These are phyloP conservation scores for Theristicus caerulescens DNA, from an alignment of 2,113 vertebrate genomes.

Conservation along the genomic window DNA sequence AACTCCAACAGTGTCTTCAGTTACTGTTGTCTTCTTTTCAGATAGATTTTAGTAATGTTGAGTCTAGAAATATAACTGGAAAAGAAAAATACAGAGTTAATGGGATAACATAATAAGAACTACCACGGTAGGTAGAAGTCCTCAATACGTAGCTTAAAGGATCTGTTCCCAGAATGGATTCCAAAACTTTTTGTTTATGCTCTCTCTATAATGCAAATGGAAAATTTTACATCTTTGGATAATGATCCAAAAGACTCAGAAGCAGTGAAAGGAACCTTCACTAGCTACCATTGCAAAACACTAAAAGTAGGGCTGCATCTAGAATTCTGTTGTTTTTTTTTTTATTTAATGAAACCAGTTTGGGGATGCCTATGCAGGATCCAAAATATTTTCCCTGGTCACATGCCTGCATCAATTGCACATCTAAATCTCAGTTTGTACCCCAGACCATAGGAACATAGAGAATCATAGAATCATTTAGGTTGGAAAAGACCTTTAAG, in stretches of 20 bases:
- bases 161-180: background rate
- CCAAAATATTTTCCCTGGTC: background rate
- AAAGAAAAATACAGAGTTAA: background rate
- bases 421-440: background rate
- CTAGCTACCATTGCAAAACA: background rate
- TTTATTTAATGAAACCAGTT: background rate
- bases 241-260: background rate
- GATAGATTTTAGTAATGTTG: background rate
- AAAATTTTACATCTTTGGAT: background rate
- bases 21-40: background rate
- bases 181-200: background rate
- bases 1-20: background rate
- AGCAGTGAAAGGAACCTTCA: background rate
- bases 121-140: background rate
- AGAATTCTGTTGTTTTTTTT: background rate
- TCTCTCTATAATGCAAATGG: background rate
- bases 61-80: background rate
- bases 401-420: background rate
- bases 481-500: background rate
- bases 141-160: background rate
- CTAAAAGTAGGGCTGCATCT: background rate
- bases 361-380: background rate
- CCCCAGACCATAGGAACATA: background rate
- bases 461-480: background rate
- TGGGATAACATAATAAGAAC: background rate